phyloP scores from a whole-genome alignment of 2,888 invertebrate genomes.

The Drosophila anomalata region DNA sequence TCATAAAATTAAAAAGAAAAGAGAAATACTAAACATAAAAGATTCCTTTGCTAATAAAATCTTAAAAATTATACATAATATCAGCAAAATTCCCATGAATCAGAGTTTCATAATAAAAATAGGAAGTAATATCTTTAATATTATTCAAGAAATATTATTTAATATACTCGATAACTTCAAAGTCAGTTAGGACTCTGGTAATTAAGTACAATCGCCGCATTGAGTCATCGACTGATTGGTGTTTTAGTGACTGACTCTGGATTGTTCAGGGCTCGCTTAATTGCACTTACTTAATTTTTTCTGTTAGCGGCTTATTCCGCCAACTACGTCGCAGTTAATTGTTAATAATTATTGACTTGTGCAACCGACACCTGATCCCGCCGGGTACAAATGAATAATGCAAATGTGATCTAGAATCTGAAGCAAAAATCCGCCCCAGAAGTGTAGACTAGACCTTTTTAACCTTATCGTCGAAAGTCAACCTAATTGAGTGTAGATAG shows the following conservation, averaged over 20 bases:
- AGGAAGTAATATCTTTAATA: neutral
- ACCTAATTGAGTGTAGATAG: constrained; percentile 27
- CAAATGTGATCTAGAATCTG: constrained; percentile 2
- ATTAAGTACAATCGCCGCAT: constrained; percentile 20
- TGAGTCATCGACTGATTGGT: constrained; percentile 28
- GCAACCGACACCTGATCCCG: constrained; percentile 54
- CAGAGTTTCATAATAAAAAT: neutral
- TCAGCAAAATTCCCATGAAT: neutral
- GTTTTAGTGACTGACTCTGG: constrained; percentile 23
- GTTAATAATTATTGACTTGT: constrained; percentile 51
- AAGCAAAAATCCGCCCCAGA: constrained; percentile 9
- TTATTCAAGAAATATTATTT: too few relatives aligned
- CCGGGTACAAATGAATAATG: constrained; percentile 13
- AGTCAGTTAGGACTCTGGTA: constrained; percentile 6
- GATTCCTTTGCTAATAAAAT: neutral
- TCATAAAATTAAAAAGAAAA: neutral
- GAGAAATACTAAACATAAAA: neutral
- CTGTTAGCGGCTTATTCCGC: constrained; percentile 13
- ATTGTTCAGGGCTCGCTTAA: constrained; percentile 41
- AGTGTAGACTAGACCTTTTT: neutral
- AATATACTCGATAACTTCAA: constrained; percentile 3
- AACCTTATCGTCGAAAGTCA: constrained; percentile 11
- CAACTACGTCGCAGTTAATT: constrained; percentile 25
- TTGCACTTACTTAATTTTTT: constrained; percentile 57
- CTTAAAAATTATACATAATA: too few relatives aligned